These are phyloP conservation scores for Gnathonemus longibarbis DNA, from an alignment of 2,113 vertebrate genomes.

Conservation along the genomic window DNA sequence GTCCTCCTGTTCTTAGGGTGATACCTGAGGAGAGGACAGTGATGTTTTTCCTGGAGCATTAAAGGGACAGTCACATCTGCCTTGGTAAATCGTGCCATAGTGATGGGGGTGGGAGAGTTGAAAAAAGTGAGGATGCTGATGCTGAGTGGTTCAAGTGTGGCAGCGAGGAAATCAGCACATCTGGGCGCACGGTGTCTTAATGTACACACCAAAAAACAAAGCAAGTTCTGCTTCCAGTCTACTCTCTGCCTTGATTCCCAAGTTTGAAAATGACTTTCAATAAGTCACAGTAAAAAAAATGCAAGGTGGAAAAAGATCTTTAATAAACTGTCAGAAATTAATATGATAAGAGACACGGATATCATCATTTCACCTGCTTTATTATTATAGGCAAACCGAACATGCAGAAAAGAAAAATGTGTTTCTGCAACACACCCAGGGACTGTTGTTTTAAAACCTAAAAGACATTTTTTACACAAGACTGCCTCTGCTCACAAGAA, in stretches of 20 bases:
- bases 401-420: not conserved
- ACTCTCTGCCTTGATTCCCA: not conserved
- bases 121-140: not conserved
- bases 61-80: not conserved
- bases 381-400: not conserved
- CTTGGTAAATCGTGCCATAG: not conserved
- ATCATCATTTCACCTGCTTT: not conserved
- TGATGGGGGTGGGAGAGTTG: not conserved
- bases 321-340: not conserved
- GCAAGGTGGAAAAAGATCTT: not conserved
- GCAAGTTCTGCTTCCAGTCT: not conserved
- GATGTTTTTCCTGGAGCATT: not conserved
- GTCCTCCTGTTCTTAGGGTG: not conserved
- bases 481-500: slow-evolving; percentile 23
- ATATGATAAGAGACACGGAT: not conserved
- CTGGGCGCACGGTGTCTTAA: not conserved
- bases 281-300: not conserved
- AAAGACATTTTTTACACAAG: slow-evolving; percentile 25
- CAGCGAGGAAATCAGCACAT: not conserved
- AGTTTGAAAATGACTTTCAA: not conserved
- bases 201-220: not conserved
- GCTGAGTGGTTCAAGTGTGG: not conserved
- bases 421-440: not conserved
- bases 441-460: not conserved
- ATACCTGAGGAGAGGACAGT: not conserved